These are phyloP conservation scores for Pampus argenteus DNA, from an alignment of 2,797 vertebrate genomes.

Conservation along the genomic window DNA sequence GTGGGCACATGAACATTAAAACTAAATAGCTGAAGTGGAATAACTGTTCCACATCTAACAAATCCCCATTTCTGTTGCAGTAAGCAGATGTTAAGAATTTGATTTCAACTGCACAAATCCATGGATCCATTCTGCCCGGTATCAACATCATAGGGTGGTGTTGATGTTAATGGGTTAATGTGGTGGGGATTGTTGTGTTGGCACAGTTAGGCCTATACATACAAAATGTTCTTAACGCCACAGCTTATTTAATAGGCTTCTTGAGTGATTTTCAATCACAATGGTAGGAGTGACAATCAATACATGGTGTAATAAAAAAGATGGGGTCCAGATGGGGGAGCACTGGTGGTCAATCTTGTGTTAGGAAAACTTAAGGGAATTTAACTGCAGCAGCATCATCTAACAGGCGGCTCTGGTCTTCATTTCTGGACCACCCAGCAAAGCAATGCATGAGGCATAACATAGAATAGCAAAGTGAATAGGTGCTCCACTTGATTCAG, in stretches of 20 bases:
- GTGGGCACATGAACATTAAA: slow-evolving; percentile 22
- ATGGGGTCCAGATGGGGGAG: too few species aligned
- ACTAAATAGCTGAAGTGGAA: slow-evolving; percentile 20
- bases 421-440: not conserved
- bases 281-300: slow-evolving; percentile 1
- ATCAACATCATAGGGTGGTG: slow-evolving; percentile 4
- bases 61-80: slow-evolving; percentile 15
- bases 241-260: not conserved
- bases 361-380: not conserved
- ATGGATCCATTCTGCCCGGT: not conserved
- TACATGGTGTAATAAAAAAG: not conserved
- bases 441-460: not conserved
- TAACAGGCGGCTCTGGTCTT: not conserved
- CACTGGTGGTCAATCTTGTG: not conserved
- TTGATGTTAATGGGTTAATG: slow-evolving; percentile 6
- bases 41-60: slow-evolving; percentile 9
- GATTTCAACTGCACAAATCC: not conserved
- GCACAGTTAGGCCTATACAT: slow-evolving; percentile 21
- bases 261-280: not conserved
- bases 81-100: slow-evolving; percentile 11
- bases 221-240: slow-evolving; percentile 6
- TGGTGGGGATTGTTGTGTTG: not conserved
- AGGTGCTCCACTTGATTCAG: not conserved
- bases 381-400: slow-evolving; percentile 27
- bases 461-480: not conserved